Conservation (phyloP, 2,113 vertebrate species). For the Spea multiplicata region DNA sequence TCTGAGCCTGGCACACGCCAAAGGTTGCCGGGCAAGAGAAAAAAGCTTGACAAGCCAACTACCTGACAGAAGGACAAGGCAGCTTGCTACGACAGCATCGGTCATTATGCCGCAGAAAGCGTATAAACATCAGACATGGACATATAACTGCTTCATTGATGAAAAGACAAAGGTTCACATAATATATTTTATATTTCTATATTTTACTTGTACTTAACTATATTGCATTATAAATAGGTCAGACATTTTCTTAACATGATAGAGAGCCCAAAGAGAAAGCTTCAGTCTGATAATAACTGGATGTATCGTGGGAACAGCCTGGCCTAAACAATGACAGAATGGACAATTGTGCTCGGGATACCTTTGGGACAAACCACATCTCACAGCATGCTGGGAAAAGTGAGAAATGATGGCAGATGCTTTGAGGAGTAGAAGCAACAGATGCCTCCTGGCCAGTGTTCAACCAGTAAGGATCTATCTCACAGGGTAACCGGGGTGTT, state of each 20-base stretch:
- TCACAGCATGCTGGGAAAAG: slow-evolving; percentile 81
- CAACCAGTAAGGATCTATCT: slow-evolving; percentile 73
- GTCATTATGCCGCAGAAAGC: background rate
- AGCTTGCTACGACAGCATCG: slow-evolving; percentile 50
- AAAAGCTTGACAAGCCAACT: slow-evolving; percentile 62
- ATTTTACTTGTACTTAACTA: too few relatives aligned
- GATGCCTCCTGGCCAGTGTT: slow-evolving; percentile 87
- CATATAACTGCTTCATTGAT: background rate
- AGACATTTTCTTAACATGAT: too few relatives aligned
- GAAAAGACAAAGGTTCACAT: background rate
- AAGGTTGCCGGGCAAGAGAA: slow-evolving; percentile 56
- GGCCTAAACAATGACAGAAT: slow-evolving; percentile 77
- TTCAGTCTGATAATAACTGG: slow-evolving; percentile 62
- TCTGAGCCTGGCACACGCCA: slow-evolving; percentile 50
- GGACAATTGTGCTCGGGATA: slow-evolving; percentile 82
- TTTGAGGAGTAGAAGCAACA: slow-evolving; percentile 81
- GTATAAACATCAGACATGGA: background rate
- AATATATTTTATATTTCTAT: background rate
- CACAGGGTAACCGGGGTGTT: slow-evolving; percentile 62
- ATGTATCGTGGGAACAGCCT: slow-evolving; percentile 77
- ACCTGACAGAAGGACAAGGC: slow-evolving; percentile 63
- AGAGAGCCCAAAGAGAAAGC: background rate
- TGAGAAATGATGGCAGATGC: slow-evolving; percentile 93
- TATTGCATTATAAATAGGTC: too few relatives aligned
- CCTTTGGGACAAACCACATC: slow-evolving; percentile 87